Base-by-base conservation (phyloP, 2,888 invertebrate genomes). In the Hartigia nigra region DNA sequence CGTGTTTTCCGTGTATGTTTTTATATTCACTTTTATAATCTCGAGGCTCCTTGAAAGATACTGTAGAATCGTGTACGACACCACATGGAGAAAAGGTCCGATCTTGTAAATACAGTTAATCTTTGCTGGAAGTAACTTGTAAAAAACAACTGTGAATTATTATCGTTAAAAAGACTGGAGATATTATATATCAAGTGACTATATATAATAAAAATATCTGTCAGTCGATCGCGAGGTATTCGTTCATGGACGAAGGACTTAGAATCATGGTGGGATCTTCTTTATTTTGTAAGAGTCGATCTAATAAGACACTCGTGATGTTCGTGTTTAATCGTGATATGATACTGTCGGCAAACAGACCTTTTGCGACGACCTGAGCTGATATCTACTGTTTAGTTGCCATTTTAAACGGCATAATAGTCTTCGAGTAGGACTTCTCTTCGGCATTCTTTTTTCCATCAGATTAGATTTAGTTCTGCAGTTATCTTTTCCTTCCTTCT, bases 291-390 rank as follows among this genome's bases (percentile, higher is more conserved):
- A 70, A 14, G 12, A 31, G 37, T 31, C 77, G 12, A 23, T 77
- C 69, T 69, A 36, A 14, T 36, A n/a, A 37, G 70, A 39, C 78
- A 75, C 78, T 69, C 70, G 75, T 75, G 70, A 75, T 69, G 36
- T 39, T 55, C 39, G 39, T 76, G 69, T 79, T 79, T 76, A 70
- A 79, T 79, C 76, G 76, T 55, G 78, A 70, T 76, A 14, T n/a
- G 78, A 79, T 79, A 79, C 74, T 72, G 78, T 76, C 55, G 74
- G 76, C 34, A 79, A 79, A 79, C 76, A 79, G 31, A 76, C 37
- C 39, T 76, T 36, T 70, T 55, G 31, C 55, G 14, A 36, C 12
- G 35, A 69, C 69, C 70, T 23, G 39, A 55, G 12, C 37, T 69
- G 55, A 75, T 75, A 69, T 31, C 69, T 76, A 14, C 23, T 32